Percentiles rank a stretch among this genome's conserved stretches.
Evolutionary conservation across 2,113 vertebrate species (phyloP).

Genomic region (Lota lota): DNA sequence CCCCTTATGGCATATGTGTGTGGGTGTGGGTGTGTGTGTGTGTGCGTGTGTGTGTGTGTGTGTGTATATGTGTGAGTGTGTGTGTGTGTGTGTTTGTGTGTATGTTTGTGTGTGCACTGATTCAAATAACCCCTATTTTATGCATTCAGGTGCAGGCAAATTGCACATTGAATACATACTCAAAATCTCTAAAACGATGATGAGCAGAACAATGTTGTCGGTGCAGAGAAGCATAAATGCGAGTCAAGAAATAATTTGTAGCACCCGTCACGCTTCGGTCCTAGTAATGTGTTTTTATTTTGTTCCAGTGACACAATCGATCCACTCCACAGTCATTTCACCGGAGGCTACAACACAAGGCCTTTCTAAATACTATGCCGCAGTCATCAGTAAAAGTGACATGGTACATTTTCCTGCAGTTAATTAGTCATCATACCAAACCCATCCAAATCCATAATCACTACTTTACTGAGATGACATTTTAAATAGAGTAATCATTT

Average conservation of each 20-base stretch:
- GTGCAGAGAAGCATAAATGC: constrained; percentile 10
- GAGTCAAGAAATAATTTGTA: neutral
- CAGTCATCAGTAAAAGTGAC: constrained; percentile 20
- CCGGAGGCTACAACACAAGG: no score
- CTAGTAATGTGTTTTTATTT: constrained; percentile 11
- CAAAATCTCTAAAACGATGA: neutral
- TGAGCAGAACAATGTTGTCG: neutral
- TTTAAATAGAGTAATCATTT: constrained; percentile 35
- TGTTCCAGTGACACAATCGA: constrained; percentile 30
- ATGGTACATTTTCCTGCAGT: constrained; percentile 28
- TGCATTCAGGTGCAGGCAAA: no score
- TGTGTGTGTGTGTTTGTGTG: no score
- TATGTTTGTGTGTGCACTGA: no score
- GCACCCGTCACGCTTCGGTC: constrained; percentile 17
- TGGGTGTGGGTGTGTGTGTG: no score
- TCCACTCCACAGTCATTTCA: constrained; percentile 24
- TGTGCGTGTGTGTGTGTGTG: no score
- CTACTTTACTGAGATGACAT: constrained; percentile 24
- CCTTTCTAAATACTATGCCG: no score
- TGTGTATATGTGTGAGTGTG: no score
- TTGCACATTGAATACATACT: no score
- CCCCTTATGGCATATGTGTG: no score
- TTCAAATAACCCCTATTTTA: no score
- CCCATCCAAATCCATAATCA: neutral
- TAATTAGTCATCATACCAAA: constrained; percentile 30